phyloP scores from a whole-genome alignment of 64 coral and sea anemone genomes.

The Anthopleura sola region DNA sequence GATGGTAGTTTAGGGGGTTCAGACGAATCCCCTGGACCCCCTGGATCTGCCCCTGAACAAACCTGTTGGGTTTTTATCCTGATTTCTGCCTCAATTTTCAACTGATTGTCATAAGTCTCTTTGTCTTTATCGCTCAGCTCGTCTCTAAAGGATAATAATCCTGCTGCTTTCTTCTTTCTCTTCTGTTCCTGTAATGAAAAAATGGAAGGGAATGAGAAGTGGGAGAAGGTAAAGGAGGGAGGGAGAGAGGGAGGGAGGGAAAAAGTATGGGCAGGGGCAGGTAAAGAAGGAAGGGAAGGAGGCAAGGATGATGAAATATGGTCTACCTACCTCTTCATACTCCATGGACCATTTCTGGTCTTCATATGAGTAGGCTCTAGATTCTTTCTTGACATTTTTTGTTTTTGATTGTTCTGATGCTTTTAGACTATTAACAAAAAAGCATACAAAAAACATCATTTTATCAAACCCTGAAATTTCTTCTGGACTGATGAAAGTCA shows the following conservation, averaged over 20 bases:
- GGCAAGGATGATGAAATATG: neutral
- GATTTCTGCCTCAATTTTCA: conserved; percentile 84
- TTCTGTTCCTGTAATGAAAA: conserved; percentile 46
- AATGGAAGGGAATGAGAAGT: too few relatives aligned
- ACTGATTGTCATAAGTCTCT: conserved; percentile 65
- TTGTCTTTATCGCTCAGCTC: conserved; percentile 84
- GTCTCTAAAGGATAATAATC: conserved; percentile 43
- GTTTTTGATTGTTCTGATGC: conserved; percentile 36
- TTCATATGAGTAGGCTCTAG: conserved; percentile 87
- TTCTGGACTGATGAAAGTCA: neutral
- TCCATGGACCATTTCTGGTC: conserved; percentile 88
- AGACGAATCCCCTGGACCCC: too few relatives aligned
- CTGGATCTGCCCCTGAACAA: too few relatives aligned
- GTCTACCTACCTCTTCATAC: conserved; percentile 57
- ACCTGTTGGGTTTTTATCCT: conserved; percentile 70
- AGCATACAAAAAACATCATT: neutral
- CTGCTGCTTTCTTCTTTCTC: conserved; percentile 72
- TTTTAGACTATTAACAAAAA: conserved; percentile 33
- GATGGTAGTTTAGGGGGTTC: too few relatives aligned
- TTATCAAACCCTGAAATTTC: neutral
- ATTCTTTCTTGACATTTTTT: conserved; percentile 93
- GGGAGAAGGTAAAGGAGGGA: too few relatives aligned
- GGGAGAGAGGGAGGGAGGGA: too few relatives aligned
- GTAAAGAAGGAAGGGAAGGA: too few relatives aligned
- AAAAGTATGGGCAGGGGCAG: too few relatives aligned